A percentile compares a stretch with the other conserved stretches of the same genome.
These are phyloP conservation scores for Centropus bengalensis DNA, from an alignment of 2,113 vertebrate genomes.

Conservation along the genomic window DNA sequence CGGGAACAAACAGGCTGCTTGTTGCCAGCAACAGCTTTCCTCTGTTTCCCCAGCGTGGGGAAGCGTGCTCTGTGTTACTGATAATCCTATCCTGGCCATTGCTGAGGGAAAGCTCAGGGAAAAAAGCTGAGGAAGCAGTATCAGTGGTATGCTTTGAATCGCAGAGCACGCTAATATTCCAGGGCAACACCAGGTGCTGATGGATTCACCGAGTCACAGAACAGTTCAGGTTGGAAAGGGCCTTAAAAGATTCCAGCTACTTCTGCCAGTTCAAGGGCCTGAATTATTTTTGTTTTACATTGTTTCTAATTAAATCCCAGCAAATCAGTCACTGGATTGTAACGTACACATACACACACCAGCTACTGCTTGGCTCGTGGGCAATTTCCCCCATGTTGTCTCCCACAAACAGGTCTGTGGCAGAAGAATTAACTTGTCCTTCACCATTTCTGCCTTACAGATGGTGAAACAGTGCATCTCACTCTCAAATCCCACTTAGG, in stretches of 20 bases:
- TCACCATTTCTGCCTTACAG: not conserved
- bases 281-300: not conserved
- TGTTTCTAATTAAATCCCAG: not conserved
- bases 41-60: not conserved
- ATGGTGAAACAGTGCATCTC: not conserved
- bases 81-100: not conserved
- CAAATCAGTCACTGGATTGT: not conserved
- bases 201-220: not conserved
- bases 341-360: not conserved
- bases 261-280: not conserved
- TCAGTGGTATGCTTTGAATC: rapidly evolving
- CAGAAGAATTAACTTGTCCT: not conserved
- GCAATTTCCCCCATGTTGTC: rapidly evolving
- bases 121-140: too few species aligned
- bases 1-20: not conserved
- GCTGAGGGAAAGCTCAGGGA: not conserved
- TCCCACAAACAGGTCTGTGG: not conserved
- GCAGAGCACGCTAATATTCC: not conserved
- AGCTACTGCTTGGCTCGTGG: not conserved
- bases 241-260: not conserved
- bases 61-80: rapidly evolving
- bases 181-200: not conserved
- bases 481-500: not conserved
- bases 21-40: not conserved
- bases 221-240: too few species aligned